phyloP scores from a whole-genome alignment of 2,113 vertebrate species.

The Struthio camelus region DNA sequence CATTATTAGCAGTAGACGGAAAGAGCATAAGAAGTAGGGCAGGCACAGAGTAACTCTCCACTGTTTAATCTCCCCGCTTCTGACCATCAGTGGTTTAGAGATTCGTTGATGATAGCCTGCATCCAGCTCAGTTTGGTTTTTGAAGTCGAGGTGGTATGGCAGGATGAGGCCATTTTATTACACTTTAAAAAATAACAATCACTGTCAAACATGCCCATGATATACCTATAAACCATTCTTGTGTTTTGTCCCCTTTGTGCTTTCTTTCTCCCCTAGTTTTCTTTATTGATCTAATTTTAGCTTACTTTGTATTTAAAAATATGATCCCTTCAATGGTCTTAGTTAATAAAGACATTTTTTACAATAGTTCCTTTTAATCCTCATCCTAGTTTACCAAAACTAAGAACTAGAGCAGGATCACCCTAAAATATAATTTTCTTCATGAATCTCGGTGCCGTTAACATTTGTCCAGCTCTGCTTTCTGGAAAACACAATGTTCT shows the following conservation, averaged over 20 bases:
- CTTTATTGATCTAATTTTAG: neutral
- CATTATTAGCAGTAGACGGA: neutral
- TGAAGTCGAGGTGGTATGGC: neutral
- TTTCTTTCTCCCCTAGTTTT: neutral
- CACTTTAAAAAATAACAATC: neutral
- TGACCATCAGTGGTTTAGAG: neutral
- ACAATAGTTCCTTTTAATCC: neutral
- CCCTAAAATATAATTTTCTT: neutral
- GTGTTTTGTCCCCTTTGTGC: neutral
- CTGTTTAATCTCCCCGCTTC: neutral
- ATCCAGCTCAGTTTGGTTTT: neutral
- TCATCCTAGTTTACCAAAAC: neutral
- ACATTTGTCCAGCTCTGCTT: neutral
- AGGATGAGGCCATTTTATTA: neutral
- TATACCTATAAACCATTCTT: neutral
- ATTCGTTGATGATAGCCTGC: neutral
- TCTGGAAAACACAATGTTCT: neutral
- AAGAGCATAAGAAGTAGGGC: neutral
- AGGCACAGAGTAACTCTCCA: neutral
- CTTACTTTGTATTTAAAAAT: neutral
- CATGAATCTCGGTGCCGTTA: neutral
- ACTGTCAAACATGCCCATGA: neutral
- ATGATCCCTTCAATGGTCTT: neutral
- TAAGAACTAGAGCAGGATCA: neutral
- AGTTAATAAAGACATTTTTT: neutral